Conservation (phyloP, 1,140 invertebrate genomes). For the Hylaeus anthracinus region DNA sequence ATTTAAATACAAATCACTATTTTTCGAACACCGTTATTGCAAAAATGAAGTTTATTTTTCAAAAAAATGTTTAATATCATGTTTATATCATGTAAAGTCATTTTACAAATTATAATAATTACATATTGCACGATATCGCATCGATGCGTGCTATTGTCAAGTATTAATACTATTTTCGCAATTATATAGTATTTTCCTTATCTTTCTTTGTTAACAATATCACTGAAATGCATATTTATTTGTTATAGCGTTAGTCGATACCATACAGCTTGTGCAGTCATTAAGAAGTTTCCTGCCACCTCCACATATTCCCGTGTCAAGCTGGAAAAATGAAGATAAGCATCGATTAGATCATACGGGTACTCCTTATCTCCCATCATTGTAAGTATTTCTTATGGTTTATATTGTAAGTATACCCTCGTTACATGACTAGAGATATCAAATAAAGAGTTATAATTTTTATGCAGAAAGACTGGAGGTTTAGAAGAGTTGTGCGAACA, state of each 20-base stretch:
- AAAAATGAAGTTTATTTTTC: no score
- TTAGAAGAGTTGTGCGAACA: constrained; percentile 74
- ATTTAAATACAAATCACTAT: no score
- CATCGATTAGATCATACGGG: constrained; percentile 82
- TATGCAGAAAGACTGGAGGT: constrained; percentile 69
- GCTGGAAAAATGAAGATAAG: constrained; percentile 93
- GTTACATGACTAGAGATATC: constrained; percentile 48
- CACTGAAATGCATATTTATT: constrained; percentile 33
- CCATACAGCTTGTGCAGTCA: constrained; percentile 91
- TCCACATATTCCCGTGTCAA: constrained; percentile 91
- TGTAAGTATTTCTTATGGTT: constrained; percentile 70
- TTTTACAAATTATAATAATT: constrained; percentile 1
- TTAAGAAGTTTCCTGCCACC: constrained; percentile 90
- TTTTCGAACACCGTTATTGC: no score
- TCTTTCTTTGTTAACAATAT: background rate
- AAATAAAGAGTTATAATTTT: constrained; percentile 49
- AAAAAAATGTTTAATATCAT: background rate
- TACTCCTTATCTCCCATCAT: constrained; percentile 72
- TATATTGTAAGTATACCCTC: constrained; percentile 41
- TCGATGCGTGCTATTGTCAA: background rate
- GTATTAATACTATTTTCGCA: background rate
- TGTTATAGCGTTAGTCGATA: constrained; percentile 88
- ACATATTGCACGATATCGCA: constrained; percentile 4
- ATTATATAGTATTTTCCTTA: background rate
- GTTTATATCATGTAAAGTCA: constrained; percentile 9